Percentiles rank a stretch among this genome's conserved stretches.
These are phyloP conservation scores for Piprites chloris DNA, from an alignment of 2,113 vertebrate species.

Conservation along the genomic window DNA sequence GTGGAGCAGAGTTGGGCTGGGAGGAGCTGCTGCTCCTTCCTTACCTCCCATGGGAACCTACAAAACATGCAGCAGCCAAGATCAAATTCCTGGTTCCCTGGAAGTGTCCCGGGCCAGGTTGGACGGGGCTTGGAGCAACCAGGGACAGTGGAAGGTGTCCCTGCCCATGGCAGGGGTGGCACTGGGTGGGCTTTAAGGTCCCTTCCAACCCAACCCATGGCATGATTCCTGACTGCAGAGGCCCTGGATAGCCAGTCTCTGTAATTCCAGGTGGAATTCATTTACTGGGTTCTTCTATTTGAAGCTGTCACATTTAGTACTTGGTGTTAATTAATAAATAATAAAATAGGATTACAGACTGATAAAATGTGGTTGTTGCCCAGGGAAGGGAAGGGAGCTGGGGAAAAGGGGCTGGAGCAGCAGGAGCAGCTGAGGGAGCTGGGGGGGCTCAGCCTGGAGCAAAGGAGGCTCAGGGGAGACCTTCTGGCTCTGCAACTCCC, in stretches of 20 bases:
- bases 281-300: background rate
- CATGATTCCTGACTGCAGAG: background rate
- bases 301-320: background rate
- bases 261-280: background rate
- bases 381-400: background rate
- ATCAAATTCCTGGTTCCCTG: background rate
- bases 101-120: background rate
- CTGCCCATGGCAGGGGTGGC: background rate
- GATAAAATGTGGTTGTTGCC: background rate
- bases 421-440: background rate
- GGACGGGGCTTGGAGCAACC: fast-evolving
- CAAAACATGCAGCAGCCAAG: background rate
- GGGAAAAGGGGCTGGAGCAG: background rate
- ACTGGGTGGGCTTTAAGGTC: background rate
- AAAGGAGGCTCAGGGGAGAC: background rate
- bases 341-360: background rate
- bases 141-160: background rate
- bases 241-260: background rate
- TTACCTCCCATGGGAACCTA: background rate
- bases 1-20: background rate
- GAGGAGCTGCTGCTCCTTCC: background rate
- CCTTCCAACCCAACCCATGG: background rate
- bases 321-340: fast-evolving
- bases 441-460: background rate
- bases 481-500: background rate